Conservation (phyloP, 2,113 vertebrate genomes). For the Ctenomys sociabilis region DNA sequence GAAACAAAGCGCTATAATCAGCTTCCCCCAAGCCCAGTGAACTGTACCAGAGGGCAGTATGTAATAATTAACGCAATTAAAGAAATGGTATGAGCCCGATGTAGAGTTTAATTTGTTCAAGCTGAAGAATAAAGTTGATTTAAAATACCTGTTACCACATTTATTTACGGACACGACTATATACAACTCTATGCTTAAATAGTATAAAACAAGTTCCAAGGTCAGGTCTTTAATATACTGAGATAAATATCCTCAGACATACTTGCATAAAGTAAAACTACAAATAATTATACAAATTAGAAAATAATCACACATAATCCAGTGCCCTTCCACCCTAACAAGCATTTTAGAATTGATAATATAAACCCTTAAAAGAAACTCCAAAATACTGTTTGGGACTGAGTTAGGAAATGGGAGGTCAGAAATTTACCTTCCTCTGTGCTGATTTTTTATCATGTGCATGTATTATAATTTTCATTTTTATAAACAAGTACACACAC, state of each 20-base stretch:
- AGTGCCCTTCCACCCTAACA: not conserved
- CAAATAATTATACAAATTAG: not conserved
- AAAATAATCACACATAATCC: not conserved
- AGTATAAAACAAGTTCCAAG: not conserved
- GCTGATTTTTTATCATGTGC: not conserved
- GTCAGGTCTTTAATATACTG: not conserved
- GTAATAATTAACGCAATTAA: slow-evolving; percentile 70
- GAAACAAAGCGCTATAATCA: slow-evolving; percentile 71
- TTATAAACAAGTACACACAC: not conserved
- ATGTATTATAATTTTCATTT: not conserved
- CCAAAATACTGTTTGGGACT: not conserved
- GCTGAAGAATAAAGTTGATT: slow-evolving; percentile 64
- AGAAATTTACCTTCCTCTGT: not conserved
- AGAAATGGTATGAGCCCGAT: slow-evolving; percentile 13
- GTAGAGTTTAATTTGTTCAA: slow-evolving; percentile 58
- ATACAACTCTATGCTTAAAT: not conserved
- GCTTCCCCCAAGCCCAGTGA: slow-evolving; percentile 37
- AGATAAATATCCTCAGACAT: slow-evolving; percentile 34
- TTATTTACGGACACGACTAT: slow-evolving; percentile 43
- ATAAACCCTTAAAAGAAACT: not conserved
- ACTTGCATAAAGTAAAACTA: too few relatives aligned
- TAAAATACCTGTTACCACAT: slow-evolving; percentile 65
- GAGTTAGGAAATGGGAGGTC: not conserved
- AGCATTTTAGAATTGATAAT: slow-evolving; percentile 27
- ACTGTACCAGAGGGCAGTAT: not conserved